phyloP scores from a whole-genome alignment of 2,797 vertebrate genomes.

The Phoeniculus purpureus region DNA sequence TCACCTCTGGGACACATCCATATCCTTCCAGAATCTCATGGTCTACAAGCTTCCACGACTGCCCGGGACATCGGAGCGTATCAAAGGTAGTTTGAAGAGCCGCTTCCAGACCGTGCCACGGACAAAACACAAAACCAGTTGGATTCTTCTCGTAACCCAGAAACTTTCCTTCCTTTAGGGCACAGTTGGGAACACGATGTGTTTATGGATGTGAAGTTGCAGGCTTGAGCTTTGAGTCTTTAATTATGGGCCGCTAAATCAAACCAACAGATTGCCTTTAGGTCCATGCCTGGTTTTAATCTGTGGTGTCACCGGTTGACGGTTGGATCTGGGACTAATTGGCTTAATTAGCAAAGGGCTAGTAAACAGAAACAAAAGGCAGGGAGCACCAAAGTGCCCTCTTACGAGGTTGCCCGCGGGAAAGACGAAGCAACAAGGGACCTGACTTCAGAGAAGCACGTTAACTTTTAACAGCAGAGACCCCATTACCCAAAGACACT shows the following conservation, averaged over 20 bases:
- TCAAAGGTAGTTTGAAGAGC: neutral
- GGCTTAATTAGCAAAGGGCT: too few relatives aligned
- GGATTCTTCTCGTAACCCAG: neutral
- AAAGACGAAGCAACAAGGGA: too few relatives aligned
- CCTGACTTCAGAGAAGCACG: too few relatives aligned
- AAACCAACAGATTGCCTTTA: neutral
- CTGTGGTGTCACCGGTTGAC: too few relatives aligned
- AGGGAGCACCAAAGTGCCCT: too few relatives aligned
- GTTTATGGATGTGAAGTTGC: neutral
- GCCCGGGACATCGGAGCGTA: neutral
- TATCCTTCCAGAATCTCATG: neutral
- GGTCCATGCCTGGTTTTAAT: conserved; percentile 31
- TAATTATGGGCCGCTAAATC: conserved; percentile 5
- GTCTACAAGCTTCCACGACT: neutral
- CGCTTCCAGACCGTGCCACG: neutral
- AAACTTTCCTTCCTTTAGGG: neutral
- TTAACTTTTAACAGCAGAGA: too few relatives aligned
- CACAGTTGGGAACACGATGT: neutral
- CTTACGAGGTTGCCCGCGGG: too few relatives aligned
- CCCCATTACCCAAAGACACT: too few relatives aligned
- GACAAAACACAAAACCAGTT: neutral
- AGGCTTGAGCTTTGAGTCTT: conserved; percentile 6
- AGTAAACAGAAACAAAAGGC: too few relatives aligned
- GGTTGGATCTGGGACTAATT: too few relatives aligned
- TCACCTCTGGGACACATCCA: neutral